Evolutionary conservation across 1,140 invertebrate genomes (phyloP).

Genomic region (Macrocentrus cingulum): DNA sequence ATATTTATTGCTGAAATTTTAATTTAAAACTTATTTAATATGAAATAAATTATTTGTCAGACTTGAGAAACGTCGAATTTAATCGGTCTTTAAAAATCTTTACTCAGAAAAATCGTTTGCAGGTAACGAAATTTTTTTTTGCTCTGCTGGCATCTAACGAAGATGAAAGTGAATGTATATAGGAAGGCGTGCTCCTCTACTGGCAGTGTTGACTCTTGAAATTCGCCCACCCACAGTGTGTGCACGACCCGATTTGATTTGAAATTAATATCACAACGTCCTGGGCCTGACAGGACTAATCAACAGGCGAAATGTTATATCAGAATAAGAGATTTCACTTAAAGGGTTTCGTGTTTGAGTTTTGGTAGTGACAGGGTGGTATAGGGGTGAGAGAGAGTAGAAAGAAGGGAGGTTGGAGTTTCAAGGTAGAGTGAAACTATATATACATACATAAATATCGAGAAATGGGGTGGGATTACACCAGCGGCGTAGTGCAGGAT

Average conservation of each 20-base stretch:
- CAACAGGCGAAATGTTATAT: constrained; percentile 55
- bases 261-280: constrained; percentile 59
- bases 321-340: constrained; percentile 61
- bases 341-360: constrained; percentile 60
- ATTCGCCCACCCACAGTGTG: constrained; percentile 10
- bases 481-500: constrained; percentile 27
- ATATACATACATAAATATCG: not conserved
- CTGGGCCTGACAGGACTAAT: constrained; percentile 60
- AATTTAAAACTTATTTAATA: too few species aligned
- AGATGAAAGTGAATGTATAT: too few species aligned
- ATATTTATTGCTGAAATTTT: too few species aligned
- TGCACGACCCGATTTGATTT: constrained; percentile 41
- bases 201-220: not conserved
- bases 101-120: too few species aligned
- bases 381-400: constrained; percentile 37
- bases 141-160: too few species aligned
- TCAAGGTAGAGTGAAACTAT: constrained; percentile 19
- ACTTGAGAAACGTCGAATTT: too few species aligned
- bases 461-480: constrained; percentile 15
- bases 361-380: constrained; percentile 57
- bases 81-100: too few species aligned
- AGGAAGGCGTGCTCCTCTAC: too few species aligned
- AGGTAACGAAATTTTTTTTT: too few species aligned
- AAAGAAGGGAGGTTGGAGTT: constrained; percentile 33
- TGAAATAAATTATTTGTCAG: too few species aligned